Evolutionary conservation across 2,888 invertebrate species (phyloP).

Genomic region (Falcaria lacertinaria): DNA sequence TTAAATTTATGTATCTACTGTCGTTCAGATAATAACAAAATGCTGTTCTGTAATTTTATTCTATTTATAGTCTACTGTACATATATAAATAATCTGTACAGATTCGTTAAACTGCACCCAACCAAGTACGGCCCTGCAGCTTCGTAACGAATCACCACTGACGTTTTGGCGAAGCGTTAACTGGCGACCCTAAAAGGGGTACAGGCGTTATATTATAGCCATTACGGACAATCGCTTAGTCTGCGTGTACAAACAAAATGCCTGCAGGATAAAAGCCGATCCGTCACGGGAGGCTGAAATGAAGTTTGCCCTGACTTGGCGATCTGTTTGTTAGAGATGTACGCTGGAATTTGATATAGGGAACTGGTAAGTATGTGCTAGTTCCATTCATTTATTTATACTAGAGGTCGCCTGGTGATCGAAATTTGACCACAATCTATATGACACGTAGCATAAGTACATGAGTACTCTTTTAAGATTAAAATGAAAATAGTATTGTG

Average conservation of each 20-base stretch:
- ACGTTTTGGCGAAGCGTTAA: constrained; percentile 63
- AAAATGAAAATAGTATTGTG: no score
- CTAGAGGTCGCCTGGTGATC: background rate
- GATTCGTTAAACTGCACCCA: background rate
- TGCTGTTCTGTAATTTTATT: no score
- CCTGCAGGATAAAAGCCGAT: constrained; percentile 47
- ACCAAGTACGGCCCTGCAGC: constrained; percentile 34
- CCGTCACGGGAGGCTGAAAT: constrained; percentile 34
- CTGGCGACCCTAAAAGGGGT: constrained; percentile 53
- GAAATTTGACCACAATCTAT: no score
- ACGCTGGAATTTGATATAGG: background rate
- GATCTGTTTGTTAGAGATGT: background rate
- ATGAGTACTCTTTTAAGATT: no score
- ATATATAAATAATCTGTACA: no score
- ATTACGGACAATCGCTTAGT: constrained; percentile 59
- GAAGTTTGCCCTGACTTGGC: constrained; percentile 8
- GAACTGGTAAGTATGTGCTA: background rate
- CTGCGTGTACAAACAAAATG: constrained; percentile 51
- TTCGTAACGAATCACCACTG: constrained; percentile 59
- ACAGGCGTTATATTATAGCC: constrained; percentile 45
- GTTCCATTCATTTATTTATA: no score
- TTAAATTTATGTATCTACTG: no score
- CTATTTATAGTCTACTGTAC: no score
- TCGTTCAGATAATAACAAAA: no score
- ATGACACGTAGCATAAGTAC: no score